Evolutionary conservation across 2,797 vertebrate genomes (phyloP).

Genomic region (Mus minutoides): DNA sequence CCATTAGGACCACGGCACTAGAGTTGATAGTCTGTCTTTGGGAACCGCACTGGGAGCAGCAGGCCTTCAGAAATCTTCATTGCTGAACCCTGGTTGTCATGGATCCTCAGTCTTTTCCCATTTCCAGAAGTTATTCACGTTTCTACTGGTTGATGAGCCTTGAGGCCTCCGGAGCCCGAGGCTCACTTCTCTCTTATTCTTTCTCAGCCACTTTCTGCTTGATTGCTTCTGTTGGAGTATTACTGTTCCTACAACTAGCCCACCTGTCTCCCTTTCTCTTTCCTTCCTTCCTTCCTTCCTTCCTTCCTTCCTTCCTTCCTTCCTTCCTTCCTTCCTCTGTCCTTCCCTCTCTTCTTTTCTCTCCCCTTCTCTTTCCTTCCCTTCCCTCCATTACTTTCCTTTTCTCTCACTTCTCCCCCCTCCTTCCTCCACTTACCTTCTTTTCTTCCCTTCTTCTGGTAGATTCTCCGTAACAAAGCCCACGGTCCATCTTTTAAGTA

Average conservation of each 20-base stretch:
- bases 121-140: background rate
- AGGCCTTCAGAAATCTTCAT: background rate
- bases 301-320: too few species aligned
- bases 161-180: too few species aligned
- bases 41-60: background rate
- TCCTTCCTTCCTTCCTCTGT: fast-evolving
- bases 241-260: background rate
- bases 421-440: background rate
- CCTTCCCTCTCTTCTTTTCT: fast-evolving
- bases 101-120: background rate
- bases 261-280: background rate
- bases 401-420: background rate
- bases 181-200: background rate
- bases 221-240: background rate
- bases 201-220: background rate
- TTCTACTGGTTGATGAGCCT: background rate
- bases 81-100: background rate
- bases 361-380: background rate
- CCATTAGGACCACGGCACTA: background rate
- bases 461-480: background rate
- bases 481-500: background rate
- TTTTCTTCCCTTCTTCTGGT: background rate
- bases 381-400: too few species aligned
- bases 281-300: background rate
- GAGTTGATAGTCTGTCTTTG: background rate